These are phyloP conservation scores for Dicaeum eximium DNA, from an alignment of 2,113 vertebrate genomes.

Conservation along the genomic window DNA sequence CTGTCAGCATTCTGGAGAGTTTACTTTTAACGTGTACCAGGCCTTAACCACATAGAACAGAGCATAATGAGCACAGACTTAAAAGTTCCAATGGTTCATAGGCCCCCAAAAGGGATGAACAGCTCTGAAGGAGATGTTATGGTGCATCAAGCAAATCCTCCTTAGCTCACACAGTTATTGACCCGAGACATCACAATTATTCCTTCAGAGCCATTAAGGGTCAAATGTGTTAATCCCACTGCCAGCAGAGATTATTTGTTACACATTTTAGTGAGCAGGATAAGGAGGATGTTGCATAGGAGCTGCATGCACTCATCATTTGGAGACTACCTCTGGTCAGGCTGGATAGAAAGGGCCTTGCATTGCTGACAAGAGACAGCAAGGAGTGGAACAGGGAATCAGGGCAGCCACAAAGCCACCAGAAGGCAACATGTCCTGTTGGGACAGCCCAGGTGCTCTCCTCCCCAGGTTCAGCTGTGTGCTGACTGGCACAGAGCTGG, in stretches of 20 bases:
- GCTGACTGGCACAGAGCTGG: neutral
- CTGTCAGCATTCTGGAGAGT: neutral
- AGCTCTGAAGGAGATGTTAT: neutral
- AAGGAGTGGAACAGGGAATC: neutral
- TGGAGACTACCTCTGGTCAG: neutral
- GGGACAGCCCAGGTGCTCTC: neutral
- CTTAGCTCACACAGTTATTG: slow-evolving; percentile 48
- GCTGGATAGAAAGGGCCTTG: neutral
- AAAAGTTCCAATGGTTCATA: slow-evolving; percentile 33
- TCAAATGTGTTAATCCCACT: slow-evolving; percentile 53
- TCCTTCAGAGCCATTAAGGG: slow-evolving; percentile 56
- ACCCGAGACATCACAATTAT: slow-evolving; percentile 49
- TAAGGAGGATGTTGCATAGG: neutral
- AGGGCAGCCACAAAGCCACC: neutral
- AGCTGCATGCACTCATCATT: neutral
- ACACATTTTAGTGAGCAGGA: slow-evolving; percentile 38
- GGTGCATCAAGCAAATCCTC: slow-evolving; percentile 48
- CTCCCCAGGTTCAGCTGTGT: neutral
- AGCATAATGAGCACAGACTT: slow-evolving; percentile 14
- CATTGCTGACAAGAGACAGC: neutral
- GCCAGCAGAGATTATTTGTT: slow-evolving; percentile 54
- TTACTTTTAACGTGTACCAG: neutral
- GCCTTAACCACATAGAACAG: neutral
- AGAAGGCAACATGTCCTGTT: accelerated
- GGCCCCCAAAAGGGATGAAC: slow-evolving; percentile 22